Conservation (phyloP, 2,797 vertebrate genomes). For the Eleutherodactylus coqui region DNA sequence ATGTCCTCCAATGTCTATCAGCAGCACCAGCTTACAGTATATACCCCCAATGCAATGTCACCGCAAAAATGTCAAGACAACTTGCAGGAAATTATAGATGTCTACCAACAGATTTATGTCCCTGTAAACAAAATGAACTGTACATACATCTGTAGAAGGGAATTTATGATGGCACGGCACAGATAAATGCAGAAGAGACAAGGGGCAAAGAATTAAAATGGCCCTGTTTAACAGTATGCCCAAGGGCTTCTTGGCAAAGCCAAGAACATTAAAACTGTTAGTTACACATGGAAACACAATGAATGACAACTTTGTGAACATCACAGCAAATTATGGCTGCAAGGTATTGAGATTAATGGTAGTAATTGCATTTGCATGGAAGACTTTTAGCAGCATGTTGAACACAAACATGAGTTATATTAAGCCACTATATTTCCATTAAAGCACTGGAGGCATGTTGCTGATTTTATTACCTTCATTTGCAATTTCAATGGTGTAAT, state of each 20-base stretch:
- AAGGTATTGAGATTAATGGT: constrained; percentile 61
- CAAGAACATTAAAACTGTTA: constrained; percentile 56
- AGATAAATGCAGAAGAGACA: background rate
- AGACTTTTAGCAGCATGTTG: constrained; percentile 61
- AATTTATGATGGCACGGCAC: background rate
- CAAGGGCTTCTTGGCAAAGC: constrained; percentile 47
- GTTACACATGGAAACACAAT: constrained; percentile 59
- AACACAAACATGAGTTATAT: constrained; percentile 63
- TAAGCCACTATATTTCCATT: constrained; percentile 63
- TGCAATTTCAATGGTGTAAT: constrained; percentile 63
- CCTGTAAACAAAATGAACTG: background rate
- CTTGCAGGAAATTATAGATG: background rate
- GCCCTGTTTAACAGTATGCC: constrained; percentile 38
- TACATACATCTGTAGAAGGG: background rate
- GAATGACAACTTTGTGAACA: constrained; percentile 57
- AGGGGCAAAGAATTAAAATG: constrained; percentile 10
- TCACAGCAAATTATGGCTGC: constrained; percentile 57
- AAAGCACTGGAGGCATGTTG: constrained; percentile 59
- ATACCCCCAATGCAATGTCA: background rate
- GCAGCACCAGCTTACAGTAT: too few species aligned
- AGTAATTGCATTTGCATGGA: constrained; percentile 63
- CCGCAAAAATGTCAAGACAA: background rate
- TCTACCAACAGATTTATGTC: background rate
- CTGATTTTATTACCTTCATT: constrained; percentile 63
- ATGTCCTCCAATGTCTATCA: background rate